Evolutionary conservation across 53 echinoderm and acorn worm genomes (phyloP).

Genomic region (Echinometra lucunter): DNA sequence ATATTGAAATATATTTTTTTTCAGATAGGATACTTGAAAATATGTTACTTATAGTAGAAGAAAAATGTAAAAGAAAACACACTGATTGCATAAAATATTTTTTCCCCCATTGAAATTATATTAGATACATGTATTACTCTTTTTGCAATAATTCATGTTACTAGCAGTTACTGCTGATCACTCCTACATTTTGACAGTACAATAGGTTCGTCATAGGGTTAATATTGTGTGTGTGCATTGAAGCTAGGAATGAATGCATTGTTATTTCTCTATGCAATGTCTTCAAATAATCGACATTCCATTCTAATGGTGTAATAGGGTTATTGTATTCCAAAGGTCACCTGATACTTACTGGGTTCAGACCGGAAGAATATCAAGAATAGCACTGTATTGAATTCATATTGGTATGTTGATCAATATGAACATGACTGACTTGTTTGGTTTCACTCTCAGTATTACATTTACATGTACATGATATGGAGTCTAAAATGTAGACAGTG

Average conservation of each 20-base stretch:
- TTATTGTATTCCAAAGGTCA: slow-evolving; percentile 40
- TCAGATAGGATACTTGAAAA: too few species aligned
- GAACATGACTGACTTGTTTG: background rate
- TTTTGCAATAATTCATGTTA: background rate
- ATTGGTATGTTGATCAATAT: background rate
- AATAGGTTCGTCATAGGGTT: background rate
- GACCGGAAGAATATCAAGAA: background rate
- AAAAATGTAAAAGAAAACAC: too few species aligned
- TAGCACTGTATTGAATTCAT: background rate
- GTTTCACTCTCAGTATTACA: too few species aligned
- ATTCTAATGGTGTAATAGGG: slow-evolving; percentile 31
- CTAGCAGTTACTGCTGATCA: background rate
- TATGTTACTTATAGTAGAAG: too few species aligned
- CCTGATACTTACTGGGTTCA: background rate
- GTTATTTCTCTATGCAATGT: background rate
- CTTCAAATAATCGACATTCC: slow-evolving; percentile 26
- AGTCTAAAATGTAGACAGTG: too few species aligned
- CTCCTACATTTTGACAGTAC: background rate
- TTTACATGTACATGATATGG: too few species aligned
- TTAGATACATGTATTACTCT: too few species aligned
- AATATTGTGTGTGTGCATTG: background rate
- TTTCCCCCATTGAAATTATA: too few species aligned
- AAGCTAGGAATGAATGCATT: background rate
- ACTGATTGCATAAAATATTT: too few species aligned
- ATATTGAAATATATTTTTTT: too few species aligned